Evolutionary conservation across 2,797 vertebrate genomes (phyloP).

Genomic region (Prunella strophiata): DNA sequence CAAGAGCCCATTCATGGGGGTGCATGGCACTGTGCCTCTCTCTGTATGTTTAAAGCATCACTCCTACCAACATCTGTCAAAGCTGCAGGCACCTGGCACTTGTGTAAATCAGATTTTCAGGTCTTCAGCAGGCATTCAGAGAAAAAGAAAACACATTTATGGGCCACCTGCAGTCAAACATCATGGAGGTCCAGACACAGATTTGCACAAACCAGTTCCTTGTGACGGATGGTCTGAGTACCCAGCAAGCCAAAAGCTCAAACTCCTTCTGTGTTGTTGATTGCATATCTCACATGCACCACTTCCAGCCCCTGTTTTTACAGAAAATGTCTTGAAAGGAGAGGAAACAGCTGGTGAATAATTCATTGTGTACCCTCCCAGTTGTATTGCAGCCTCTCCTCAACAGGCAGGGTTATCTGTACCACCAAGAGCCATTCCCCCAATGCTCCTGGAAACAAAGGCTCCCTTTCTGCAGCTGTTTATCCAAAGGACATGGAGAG

Average conservation of each 20-base stretch:
- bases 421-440: conserved; percentile 50
- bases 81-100: not conserved
- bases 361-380: conserved; percentile 31
- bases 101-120: not conserved
- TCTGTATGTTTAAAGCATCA: not conserved
- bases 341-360: conserved; percentile 42
- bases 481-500: not conserved
- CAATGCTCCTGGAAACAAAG: conserved; percentile 31
- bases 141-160: not conserved
- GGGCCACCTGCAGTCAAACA: not conserved
- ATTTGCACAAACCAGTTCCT: not conserved
- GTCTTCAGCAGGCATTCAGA: not conserved
- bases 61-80: not conserved
- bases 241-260: not conserved
- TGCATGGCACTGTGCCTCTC: not conserved
- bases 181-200: not conserved
- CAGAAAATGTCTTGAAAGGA: not conserved
- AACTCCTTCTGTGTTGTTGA: not conserved
- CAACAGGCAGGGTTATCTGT: conserved; percentile 34
- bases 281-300: not conserved
- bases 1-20: not conserved
- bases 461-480: conserved; percentile 34
- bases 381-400: not conserved
- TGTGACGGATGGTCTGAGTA: fast-evolving
- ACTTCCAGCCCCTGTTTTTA: not conserved